Percentiles rank a stretch among this genome's conserved stretches.
phyloP scores from a whole-genome alignment of 2,797 vertebrate species.

The Kryptopterus vitreolus region DNA sequence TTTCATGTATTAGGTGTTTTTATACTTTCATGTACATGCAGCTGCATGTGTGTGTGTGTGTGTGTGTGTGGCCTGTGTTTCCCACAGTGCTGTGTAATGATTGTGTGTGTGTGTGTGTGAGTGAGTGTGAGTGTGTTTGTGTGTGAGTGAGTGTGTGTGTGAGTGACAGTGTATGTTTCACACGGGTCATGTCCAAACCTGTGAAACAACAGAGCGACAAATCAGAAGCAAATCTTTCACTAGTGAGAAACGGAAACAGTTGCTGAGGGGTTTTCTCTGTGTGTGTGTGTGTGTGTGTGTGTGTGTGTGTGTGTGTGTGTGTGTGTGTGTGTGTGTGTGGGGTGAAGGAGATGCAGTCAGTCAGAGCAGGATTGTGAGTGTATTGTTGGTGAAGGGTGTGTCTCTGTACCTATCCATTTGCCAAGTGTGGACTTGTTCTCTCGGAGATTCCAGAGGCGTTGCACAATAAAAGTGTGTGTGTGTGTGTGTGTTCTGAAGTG shows the following conservation, averaged over 20 bases:
- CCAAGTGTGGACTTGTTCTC: slow-evolving; percentile 75
- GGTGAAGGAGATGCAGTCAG: slow-evolving; percentile 34
- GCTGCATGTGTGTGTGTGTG: background rate
- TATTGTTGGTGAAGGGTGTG: slow-evolving; percentile 79
- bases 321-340: slow-evolving; percentile 4
- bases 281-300: slow-evolving; percentile 10
- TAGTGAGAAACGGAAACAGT: background rate
- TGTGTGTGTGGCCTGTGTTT: background rate
- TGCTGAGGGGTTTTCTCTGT: background rate
- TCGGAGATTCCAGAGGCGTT: slow-evolving; percentile 73
- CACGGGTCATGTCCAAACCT: slow-evolving; percentile 17
- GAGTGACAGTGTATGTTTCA: background rate
- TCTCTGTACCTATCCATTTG: slow-evolving; percentile 61
- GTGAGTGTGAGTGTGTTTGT: background rate
- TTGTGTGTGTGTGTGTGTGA: background rate
- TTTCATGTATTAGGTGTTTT: no score
- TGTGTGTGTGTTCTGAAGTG: slow-evolving; percentile 44
- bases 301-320: slow-evolving; percentile 14
- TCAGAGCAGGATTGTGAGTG: slow-evolving; percentile 54
- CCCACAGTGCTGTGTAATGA: background rate
- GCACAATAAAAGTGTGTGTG: slow-evolving; percentile 58
- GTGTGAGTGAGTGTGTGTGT: background rate
- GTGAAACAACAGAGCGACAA: background rate
- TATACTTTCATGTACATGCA: background rate
- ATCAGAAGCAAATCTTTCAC: background rate